A percentile compares a stretch with the other conserved stretches of the same genome.
Evolutionary conservation across 2,797 vertebrate genomes (phyloP).

Genomic region (Buceros bicornis): DNA sequence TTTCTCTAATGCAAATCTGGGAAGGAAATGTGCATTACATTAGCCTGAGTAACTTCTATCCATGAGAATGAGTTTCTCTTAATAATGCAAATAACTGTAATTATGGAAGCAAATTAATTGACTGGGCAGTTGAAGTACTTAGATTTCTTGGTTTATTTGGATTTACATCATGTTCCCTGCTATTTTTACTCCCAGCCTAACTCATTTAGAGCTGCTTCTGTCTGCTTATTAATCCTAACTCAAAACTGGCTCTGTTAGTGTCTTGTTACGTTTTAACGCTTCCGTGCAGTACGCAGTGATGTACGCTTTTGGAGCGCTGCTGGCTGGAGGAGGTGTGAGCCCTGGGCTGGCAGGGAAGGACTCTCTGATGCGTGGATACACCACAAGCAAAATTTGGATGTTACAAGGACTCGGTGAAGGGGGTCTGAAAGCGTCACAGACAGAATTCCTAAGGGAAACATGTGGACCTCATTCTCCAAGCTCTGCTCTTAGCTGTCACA

Average conservation of each 20-base stretch:
- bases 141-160: slow-evolving; percentile 34
- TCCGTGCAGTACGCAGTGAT: background rate
- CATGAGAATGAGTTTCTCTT: slow-evolving; percentile 31
- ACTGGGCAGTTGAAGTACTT: slow-evolving; percentile 45
- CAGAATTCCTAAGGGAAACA: background rate
- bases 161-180: slow-evolving; percentile 52
- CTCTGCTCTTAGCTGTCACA: background rate
- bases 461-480: background rate
- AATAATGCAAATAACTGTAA: slow-evolving; percentile 53
- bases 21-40: slow-evolving; percentile 30
- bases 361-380: accelerated
- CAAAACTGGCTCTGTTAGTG: background rate
- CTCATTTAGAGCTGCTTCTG: slow-evolving; percentile 19
- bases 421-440: background rate
- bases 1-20: slow-evolving; percentile 51
- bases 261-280: slow-evolving; percentile 9
- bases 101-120: slow-evolving; percentile 64
- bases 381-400: background rate
- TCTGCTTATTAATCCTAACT: slow-evolving; percentile 42
- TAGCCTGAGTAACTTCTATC: slow-evolving; percentile 41
- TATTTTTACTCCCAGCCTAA: slow-evolving; percentile 55
- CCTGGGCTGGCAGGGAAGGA: background rate
- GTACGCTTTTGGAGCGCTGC: background rate
- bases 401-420: background rate
- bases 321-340: background rate